Conservation (phyloP, 30 jellyfish, hydroid and myxozoan genomes). For the Aurelia aurita region DNA sequence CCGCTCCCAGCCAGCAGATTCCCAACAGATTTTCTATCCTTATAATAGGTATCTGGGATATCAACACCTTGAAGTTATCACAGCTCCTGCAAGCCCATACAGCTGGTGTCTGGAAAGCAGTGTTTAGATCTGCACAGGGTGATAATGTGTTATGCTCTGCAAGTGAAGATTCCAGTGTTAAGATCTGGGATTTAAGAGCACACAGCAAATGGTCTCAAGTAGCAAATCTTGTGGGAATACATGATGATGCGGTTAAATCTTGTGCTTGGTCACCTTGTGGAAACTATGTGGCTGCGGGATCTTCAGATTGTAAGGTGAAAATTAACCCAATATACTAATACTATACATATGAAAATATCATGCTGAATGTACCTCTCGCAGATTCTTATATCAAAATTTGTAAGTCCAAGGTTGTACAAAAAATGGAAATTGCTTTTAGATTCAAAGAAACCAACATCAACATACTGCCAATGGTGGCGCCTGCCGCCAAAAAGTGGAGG, state of each 20-base stretch:
- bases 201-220: conserved; percentile 73
- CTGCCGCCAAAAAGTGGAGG: too few species aligned
- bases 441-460: too few species aligned
- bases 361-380: neutral
- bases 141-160: conserved; percentile 76
- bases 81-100: conserved; percentile 76
- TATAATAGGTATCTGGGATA: conserved; percentile 76
- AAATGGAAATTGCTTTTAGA: too few species aligned
- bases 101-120: conserved; percentile 87
- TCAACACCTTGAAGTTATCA: conserved; percentile 55
- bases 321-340: neutral
- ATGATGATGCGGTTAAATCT: conserved; percentile 85
- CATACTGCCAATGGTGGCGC: too few species aligned
- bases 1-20: too few species aligned
- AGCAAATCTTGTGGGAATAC: conserved; percentile 72
- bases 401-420: too few species aligned
- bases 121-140: conserved; percentile 34
- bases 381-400: too few species aligned
- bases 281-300: conserved; percentile 90
- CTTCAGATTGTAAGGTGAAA: conserved; percentile 76
- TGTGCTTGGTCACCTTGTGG: conserved; percentile 96
- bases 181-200: conserved; percentile 84
- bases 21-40: too few species aligned
- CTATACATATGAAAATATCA: too few species aligned
- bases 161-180: conserved; percentile 84